Base-by-base conservation (phyloP, 1,140 invertebrate genomes). In the Drosophila subpulchrella region DNA sequence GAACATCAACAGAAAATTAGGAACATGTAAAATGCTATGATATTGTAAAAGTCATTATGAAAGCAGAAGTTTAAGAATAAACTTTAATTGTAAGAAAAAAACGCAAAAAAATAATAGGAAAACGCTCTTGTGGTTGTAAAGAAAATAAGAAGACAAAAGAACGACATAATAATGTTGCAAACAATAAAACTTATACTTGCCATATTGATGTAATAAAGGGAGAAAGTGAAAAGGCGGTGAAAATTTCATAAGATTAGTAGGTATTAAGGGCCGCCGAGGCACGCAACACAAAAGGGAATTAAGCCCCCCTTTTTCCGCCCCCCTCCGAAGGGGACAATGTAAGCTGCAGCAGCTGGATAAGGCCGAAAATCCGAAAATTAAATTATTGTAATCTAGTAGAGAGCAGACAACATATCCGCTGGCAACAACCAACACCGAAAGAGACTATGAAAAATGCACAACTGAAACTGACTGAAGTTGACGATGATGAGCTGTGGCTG, bases 371-470 rank as follows among this genome's bases (percentile, higher is more conserved):
- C 47, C 44, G 24, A 48, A 51, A 68, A 71, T 61, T 54, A 65
- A 55, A 61, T 71, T 66, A 72, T 53, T 57, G 70, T 51, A 53
- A 74, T 63, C 48, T 56, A 71, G 67, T 50, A 62, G 47, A 62
- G 47, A 53, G 50, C 44, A 78, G 62, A 75, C 56, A 55, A 81
- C 76, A 90, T 90, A 84, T 78, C 82, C 77, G 79, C 84, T 77
- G 82, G 63, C 78, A 86, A 81, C 75, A 81, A 76, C 75, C 77
- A 78, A 72, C 77, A 84, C 80, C 81, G 78, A 89, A 79, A 89
- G 85, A 89, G 84, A 88, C 85, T 88, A 88, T 88, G 84, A 88
- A 88, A 88, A 89, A 88, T 88, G 84, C 84, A 88, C 84, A 89
- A 89, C 84, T 83, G 83, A 88, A 88, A 81, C 80, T 83, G 80